These are phyloP conservation scores for Dasysyrphus tricinctus DNA, from an alignment of 2,888 invertebrate species.

Conservation along the genomic window DNA sequence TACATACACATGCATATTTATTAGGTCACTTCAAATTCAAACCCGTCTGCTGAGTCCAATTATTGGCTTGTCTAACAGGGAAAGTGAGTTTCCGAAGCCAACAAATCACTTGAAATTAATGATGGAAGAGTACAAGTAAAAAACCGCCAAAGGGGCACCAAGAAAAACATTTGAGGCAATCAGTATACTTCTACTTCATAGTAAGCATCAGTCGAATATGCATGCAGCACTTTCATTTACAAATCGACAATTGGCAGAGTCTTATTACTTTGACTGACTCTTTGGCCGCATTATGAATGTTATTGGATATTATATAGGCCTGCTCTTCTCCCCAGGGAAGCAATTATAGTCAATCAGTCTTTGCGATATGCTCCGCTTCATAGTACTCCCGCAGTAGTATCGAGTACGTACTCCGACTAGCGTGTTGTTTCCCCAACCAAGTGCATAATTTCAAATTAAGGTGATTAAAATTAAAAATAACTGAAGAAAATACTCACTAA, in stretches of 20 bases:
- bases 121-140: conserved; percentile 25
- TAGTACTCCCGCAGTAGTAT: conserved; percentile 39
- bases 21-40: conserved; percentile 12
- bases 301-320: conserved; percentile 28
- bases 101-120: conserved; percentile 57
- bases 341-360: conserved; percentile 72
- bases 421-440: conserved; percentile 5
- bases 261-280: conserved; percentile 50
- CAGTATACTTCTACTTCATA: neutral
- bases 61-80: conserved; percentile 35
- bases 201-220: conserved; percentile 45
- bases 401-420: conserved; percentile 27
- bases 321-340: conserved; percentile 59
- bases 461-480: conserved; percentile 35
- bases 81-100: conserved; percentile 44
- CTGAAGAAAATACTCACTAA: neutral
- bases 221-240: conserved; percentile 74
- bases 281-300: conserved; percentile 27
- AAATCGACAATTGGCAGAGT: conserved; percentile 58
- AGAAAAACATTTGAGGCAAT: conserved; percentile 41
- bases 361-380: conserved; percentile 47
- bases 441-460: conserved; percentile 40
- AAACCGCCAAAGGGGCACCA: neutral
- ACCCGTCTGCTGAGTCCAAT: conserved; percentile 21
- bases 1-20: neutral